A percentile compares a stretch with the other conserved stretches of the same genome.
Conservation (phyloP, 2,888 invertebrate species). For the Operophtera brumata region DNA sequence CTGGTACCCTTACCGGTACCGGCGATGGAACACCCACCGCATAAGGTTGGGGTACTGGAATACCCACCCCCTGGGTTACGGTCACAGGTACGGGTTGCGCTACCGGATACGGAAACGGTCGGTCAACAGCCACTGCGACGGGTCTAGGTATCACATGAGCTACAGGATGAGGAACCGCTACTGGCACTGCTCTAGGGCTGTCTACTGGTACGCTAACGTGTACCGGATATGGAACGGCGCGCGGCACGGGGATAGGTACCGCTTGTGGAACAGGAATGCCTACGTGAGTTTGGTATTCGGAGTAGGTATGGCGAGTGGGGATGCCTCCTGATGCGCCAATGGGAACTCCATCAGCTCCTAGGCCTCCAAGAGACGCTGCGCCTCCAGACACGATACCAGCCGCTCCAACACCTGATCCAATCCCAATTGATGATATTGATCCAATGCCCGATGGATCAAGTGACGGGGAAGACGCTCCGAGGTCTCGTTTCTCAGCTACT, state of each 20-base stretch:
- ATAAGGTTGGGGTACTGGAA: slow-evolving; percentile 79
- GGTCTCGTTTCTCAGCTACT: slow-evolving; percentile 24
- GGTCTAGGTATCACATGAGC: slow-evolving; percentile 72
- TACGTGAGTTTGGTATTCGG: slow-evolving; percentile 73
- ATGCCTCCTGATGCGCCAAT: slow-evolving; percentile 27
- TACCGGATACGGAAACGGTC: slow-evolving; percentile 78
- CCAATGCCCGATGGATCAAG: slow-evolving; percentile 1
- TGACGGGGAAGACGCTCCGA: slow-evolving; percentile 19
- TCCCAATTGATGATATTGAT: not conserved
- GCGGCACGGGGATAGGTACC: slow-evolving; percentile 56
- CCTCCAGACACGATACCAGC: slow-evolving; percentile 2
- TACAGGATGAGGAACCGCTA: slow-evolving; percentile 74
- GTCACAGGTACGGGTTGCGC: slow-evolving; percentile 77
- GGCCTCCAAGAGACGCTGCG: not conserved
- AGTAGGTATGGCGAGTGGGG: slow-evolving; percentile 62
- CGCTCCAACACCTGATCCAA: not conserved
- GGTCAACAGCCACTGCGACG: slow-evolving; percentile 71
- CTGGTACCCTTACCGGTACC: slow-evolving; percentile 64
- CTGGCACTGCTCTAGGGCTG: slow-evolving; percentile 69
- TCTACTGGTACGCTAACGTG: slow-evolving; percentile 75
- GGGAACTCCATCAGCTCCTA: not conserved
- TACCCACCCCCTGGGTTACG: slow-evolving; percentile 74
- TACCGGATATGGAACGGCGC: slow-evolving; percentile 74
- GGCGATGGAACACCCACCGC: slow-evolving; percentile 66
- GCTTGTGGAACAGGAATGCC: slow-evolving; percentile 78